phyloP scores from a whole-genome alignment of 2,888 invertebrate genomes.

The Rhagonycha fulva region DNA sequence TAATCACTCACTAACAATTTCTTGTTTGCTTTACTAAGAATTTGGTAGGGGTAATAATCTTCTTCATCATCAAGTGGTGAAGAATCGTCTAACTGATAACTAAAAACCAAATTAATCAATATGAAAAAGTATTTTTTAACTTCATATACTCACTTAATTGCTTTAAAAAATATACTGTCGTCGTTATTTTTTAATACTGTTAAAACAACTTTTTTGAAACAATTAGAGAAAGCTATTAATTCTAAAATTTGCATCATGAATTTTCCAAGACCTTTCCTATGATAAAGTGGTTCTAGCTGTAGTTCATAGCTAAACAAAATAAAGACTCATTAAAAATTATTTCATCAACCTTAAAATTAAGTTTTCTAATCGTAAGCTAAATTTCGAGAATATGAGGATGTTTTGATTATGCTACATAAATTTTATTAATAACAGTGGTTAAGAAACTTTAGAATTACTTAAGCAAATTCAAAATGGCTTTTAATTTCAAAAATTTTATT shows the following conservation, averaged over 20 bases:
- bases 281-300: slow-evolving; percentile 72
- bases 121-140: not conserved
- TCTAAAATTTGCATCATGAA: slow-evolving; percentile 81
- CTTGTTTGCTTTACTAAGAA: slow-evolving; percentile 62
- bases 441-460: too few species aligned
- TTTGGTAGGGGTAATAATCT: slow-evolving; percentile 63
- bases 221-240: slow-evolving; percentile 71
- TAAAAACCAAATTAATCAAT: slow-evolving; percentile 45
- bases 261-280: slow-evolving; percentile 81
- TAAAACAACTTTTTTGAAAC: slow-evolving; percentile 80
- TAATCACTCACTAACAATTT: slow-evolving; percentile 37
- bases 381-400: too few species aligned
- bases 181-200: slow-evolving; percentile 83
- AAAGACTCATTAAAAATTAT: not conserved
- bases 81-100: slow-evolving; percentile 68
- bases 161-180: slow-evolving; percentile 74
- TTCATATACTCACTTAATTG: slow-evolving; percentile 66
- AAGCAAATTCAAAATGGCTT: too few species aligned
- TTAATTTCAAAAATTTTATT: too few species aligned
- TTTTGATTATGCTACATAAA: too few species aligned
- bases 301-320: slow-evolving; percentile 76
- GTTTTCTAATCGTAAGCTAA: too few species aligned
- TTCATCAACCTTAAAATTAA: not conserved
- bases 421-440: too few species aligned
- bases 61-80: slow-evolving; percentile 65